Percentiles rank a stretch among this genome's conserved stretches.
Evolutionary conservation across 2,113 vertebrate genomes (phyloP).

Genomic region (Fukomys damarensis): DNA sequence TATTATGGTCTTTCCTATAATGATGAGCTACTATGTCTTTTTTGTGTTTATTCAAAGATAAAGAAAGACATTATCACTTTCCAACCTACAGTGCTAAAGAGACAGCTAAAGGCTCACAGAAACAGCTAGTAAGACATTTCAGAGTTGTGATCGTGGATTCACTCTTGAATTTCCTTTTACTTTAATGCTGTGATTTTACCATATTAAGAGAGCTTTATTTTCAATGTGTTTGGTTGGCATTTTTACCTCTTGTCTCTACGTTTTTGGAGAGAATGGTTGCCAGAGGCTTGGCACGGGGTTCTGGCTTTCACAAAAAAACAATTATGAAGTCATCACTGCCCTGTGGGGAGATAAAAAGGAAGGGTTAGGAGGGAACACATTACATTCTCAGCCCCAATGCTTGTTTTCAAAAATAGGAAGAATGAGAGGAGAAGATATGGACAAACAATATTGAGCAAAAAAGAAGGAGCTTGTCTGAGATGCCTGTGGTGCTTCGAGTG

Average conservation of each 20-base stretch:
- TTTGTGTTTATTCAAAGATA: constrained; percentile 40
- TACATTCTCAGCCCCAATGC: neutral
- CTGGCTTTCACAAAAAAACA: constrained; percentile 45
- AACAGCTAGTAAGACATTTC: neutral
- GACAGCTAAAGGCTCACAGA: neutral
- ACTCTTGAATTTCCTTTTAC: neutral
- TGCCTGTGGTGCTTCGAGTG: neutral
- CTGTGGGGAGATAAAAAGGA: neutral
- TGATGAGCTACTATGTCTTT: neutral
- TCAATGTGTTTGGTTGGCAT: constrained; percentile 26
- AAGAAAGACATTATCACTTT: constrained; percentile 13
- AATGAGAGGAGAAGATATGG: neutral
- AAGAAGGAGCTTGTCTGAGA: neutral
- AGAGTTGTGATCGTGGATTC: neutral
- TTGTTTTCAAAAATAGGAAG: neutral
- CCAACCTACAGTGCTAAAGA: neutral
- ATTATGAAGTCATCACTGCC: neutral
- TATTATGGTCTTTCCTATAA: neutral
- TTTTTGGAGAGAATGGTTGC: constrained; percentile 6
- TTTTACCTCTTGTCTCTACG: neutral
- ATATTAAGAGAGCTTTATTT: constrained; percentile 56
- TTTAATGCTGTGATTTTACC: constrained; percentile 47
- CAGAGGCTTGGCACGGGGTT: neutral
- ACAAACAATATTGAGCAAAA: neutral
- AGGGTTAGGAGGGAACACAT: neutral